These are phyloP conservation scores for Tetrapedia diversipes DNA, from an alignment of 2,888 invertebrate species.

Conservation along the genomic window DNA sequence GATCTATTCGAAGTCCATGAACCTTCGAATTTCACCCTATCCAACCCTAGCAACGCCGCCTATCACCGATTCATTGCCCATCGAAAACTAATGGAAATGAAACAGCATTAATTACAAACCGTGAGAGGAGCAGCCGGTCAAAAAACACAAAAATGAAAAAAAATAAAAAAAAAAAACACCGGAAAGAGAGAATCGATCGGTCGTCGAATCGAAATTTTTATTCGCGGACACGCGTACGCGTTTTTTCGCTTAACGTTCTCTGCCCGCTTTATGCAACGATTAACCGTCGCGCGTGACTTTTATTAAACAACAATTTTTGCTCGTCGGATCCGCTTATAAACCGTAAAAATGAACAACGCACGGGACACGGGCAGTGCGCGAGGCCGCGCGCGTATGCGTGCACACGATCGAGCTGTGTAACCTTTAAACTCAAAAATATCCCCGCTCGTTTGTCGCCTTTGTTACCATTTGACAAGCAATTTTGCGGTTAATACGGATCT, in stretches of 20 bases:
- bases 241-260: constrained; percentile 34
- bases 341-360: constrained; percentile 13
- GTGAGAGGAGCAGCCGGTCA: neutral
- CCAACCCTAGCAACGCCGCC: no score
- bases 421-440: constrained; percentile 15
- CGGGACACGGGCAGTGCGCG: no score
- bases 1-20: no score
- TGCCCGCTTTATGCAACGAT: constrained; percentile 43
- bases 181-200: neutral
- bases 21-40: no score
- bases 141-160: neutral
- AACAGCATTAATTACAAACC: constrained; percentile 7
- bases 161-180: neutral
- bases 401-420: constrained; percentile 14
- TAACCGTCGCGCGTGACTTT: constrained; percentile 45
- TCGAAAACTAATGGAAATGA: neutral
- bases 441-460: constrained; percentile 13
- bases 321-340: constrained; percentile 31
- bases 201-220: constrained; percentile 30
- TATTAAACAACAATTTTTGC: constrained; percentile 38
- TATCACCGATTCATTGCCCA: no score
- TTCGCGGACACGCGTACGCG: constrained; percentile 14
- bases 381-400: no score
- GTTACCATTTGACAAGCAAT: constrained; percentile 41
- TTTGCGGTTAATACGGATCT: constrained; percentile 38